A percentile compares a stretch with the other conserved stretches of the same genome.
Evolutionary conservation across 2,113 vertebrate species (phyloP).

Genomic region (Taxidea taxus): DNA sequence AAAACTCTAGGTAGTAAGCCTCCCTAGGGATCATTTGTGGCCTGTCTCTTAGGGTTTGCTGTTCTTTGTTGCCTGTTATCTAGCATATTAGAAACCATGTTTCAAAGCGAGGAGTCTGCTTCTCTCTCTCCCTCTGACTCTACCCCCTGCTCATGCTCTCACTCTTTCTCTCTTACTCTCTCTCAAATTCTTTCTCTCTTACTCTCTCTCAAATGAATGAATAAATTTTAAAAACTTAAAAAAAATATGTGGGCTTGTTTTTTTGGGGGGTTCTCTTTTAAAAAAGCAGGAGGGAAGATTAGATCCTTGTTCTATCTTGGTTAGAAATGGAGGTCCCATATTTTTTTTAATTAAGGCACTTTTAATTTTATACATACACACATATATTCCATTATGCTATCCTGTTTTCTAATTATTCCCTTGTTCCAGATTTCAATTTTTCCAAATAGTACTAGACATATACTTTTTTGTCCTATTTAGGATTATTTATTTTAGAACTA

Average conservation of each 20-base stretch:
- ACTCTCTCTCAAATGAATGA: not conserved
- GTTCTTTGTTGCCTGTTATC: not conserved
- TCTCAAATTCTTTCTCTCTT: not conserved
- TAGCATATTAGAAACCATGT: not conserved
- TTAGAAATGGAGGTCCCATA: not conserved
- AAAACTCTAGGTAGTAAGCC: not conserved
- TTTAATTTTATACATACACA: not conserved
- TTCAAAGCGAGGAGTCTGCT: not conserved
- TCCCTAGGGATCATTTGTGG: not conserved
- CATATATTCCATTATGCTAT: not conserved
- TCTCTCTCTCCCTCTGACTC: not conserved
- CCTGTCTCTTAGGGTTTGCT: not conserved
- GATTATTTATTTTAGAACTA: conserved; percentile 21
- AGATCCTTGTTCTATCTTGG: not conserved
- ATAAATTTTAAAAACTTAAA: not conserved
- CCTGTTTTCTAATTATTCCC: not conserved
- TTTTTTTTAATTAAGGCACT: conserved; percentile 4
- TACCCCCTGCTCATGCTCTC: not conserved
- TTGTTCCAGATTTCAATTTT: not conserved
- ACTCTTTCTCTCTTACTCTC: not conserved
- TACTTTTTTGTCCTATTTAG: not conserved
- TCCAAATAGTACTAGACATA: not conserved
- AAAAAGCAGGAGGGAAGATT: not conserved
- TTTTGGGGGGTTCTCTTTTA: not conserved
- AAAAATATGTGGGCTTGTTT: no score